Base-by-base conservation (phyloP, 2,888 invertebrate species). In the Micoletzkya japonica region DNA sequence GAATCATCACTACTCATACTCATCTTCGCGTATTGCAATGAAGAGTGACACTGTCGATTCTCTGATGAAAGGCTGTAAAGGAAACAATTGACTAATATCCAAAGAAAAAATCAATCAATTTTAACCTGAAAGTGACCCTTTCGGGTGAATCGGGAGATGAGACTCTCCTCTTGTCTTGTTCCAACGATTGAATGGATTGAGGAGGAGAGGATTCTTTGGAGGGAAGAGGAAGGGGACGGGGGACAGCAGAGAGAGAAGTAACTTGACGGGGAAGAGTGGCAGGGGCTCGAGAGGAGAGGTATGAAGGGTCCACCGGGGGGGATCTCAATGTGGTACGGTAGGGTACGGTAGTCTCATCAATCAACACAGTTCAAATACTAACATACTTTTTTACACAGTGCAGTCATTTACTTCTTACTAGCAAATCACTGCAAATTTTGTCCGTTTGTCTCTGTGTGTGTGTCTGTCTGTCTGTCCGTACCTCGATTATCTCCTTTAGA, bases 181-280 rank as follows among this genome's bases (percentile, higher is more conserved):
- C n/a, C n/a, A n/a, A n/a, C n/a, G n/a, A n/a, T n/a, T 59, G 59
- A 34, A 36, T 34, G 36, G 59, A 59, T 26, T 36, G 59, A 37
- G 59, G 49, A 30, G 61, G n/a, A 6, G 49, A 26, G n/a, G 61
- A 49, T 2, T 20, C 17, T 28, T 28, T 39, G n/a, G 49, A 49
- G 10, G 37, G 4, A 26, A 17, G 24, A 36, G 61, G 61, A 61
- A 49, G 49, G 32, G 44, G 61, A 32, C 49, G 61, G n/a, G 61
- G 61, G 32, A 36, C 37, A 10, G 61, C 44, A n/a, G 61, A 61
- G 61, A 49, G 44, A 61, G 61, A 61, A 14, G 61, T 61, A 3
- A 49, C 52, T 37, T 64, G 64, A 52, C 64, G 64, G 28, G 64
- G 64, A 54, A 64, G 64, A 37, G 64, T 64, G 4, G 64, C 64